Evolutionary conservation across 1,140 invertebrate species (phyloP).

Genomic region (Zaprionus ornatus): DNA sequence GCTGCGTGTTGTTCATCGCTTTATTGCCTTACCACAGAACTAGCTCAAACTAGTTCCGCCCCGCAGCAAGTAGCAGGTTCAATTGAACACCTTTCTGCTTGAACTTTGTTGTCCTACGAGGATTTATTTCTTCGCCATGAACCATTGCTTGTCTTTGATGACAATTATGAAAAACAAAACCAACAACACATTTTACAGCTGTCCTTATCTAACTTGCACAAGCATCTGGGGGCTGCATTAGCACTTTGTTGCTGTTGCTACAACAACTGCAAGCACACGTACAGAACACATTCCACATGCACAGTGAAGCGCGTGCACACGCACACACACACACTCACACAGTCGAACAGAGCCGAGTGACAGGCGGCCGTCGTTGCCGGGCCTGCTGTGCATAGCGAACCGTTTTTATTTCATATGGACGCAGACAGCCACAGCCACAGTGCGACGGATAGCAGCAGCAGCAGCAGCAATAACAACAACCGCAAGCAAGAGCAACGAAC

Average conservation of each 20-base stretch:
- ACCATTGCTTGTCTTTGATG: not conserved
- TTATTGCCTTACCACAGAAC: slow-evolving; percentile 27
- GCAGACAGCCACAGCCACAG: slow-evolving; percentile 16
- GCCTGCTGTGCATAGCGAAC: slow-evolving; percentile 73
- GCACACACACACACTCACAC: slow-evolving; percentile 1
- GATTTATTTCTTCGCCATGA: not conserved
- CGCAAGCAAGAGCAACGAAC: slow-evolving; percentile 27
- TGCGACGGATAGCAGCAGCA: slow-evolving; percentile 15
- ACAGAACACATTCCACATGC: slow-evolving; percentile 5
- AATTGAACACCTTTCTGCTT: not conserved
- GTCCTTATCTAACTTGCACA: slow-evolving; percentile 26
- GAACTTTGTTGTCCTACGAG: slow-evolving; percentile 24
- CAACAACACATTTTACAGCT: slow-evolving; percentile 9
- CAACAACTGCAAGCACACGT: slow-evolving; percentile 33
- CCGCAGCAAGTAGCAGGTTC: not conserved
- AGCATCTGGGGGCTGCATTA: slow-evolving; percentile 33
- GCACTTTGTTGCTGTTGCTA: slow-evolving; percentile 41
- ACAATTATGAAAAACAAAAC: not conserved
- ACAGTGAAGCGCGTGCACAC: slow-evolving; percentile 1
- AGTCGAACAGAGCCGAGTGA: slow-evolving; percentile 7
- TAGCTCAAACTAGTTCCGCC: slow-evolving; percentile 41
- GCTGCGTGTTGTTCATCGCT: slow-evolving; percentile 21
- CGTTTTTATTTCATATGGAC: slow-evolving; percentile 80
- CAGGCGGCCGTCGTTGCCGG: slow-evolving; percentile 19
- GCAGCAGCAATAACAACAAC: slow-evolving; percentile 34